Evolutionary conservation across 2,113 vertebrate genomes (phyloP).

Genomic region (Dinomys branickii): DNA sequence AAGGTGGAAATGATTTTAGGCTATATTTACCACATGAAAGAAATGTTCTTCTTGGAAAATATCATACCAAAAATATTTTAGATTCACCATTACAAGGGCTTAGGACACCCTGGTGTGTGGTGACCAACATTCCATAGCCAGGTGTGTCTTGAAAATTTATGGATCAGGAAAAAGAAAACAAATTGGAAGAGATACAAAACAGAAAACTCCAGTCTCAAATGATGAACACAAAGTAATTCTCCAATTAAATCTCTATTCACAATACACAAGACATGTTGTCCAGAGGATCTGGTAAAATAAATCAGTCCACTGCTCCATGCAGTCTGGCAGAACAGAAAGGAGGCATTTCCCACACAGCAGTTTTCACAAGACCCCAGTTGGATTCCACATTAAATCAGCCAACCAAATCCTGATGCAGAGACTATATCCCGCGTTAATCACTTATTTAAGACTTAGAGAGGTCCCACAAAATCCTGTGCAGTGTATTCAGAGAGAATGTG

Average conservation of each 20-base stretch:
- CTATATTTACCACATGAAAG: constrained; percentile 59
- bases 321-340: background rate
- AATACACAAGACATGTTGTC: background rate
- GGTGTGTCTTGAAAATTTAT: constrained; percentile 57
- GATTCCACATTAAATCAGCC: background rate
- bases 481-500: background rate
- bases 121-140: background rate
- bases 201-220: background rate
- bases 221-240: constrained; percentile 12
- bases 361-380: background rate
- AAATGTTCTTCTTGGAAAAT: constrained; percentile 58
- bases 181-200: background rate
- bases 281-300: background rate
- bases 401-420: background rate
- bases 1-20: constrained; percentile 68
- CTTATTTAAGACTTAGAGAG: background rate
- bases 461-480: background rate
- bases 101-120: background rate
- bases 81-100: background rate
- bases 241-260: background rate
- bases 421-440: background rate
- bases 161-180: constrained; percentile 18
- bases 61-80: constrained; percentile 60
- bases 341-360: background rate
- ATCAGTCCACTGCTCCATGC: background rate